Evolutionary conservation across 2,888 invertebrate genomes (phyloP), one percentile per base, ranked within the genome.

Genomic region (Drosophila helvetica): DNA sequence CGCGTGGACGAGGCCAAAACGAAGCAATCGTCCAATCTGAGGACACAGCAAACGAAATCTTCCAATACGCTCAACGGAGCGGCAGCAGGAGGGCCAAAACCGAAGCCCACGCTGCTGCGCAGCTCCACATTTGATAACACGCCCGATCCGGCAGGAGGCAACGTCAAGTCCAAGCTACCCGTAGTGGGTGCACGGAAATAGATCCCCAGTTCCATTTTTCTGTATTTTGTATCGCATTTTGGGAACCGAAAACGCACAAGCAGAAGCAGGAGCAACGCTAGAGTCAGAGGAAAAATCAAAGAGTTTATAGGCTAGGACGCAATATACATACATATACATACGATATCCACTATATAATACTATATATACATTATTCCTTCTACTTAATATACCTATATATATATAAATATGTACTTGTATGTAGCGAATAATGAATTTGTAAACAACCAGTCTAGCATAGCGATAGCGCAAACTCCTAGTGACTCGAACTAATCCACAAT

Each of bases 71-170:
- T 78, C n/a, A 79, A 88, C 25, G 76, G 74, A 60, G 38, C 38
- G 15, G 38, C 15, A 6, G 1, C 38, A 15, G 38, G 38, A 7
- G 38, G 15, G 6, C 38, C 38, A 15, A 38, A 15, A n/a, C 38
- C 38, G 10, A 78, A 72, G 51, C 76, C 79, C 8, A 75, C 84
- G 63, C 74, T 91, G n/a, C 76, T 89, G 67, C 90, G 92, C 33
- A 91, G 92, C 70, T 90, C 92, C 38, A 91, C 92, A n/a, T 91
- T 92, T 60, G 91, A 91, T 66, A 91, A 90, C 47, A 84, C 89
- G 33, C 89, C 91, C 15, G 71, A 53, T 10, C 19, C 68, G 30
- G 75, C 56, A 6, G 38, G 48, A 15, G 45, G 17, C 10, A 22
- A 19, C 9, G 51, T 38, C 50, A 78, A 74, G 17, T 83, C 84